Conservation (phyloP, 2,113 vertebrate species). For the Calonectris borealis region DNA sequence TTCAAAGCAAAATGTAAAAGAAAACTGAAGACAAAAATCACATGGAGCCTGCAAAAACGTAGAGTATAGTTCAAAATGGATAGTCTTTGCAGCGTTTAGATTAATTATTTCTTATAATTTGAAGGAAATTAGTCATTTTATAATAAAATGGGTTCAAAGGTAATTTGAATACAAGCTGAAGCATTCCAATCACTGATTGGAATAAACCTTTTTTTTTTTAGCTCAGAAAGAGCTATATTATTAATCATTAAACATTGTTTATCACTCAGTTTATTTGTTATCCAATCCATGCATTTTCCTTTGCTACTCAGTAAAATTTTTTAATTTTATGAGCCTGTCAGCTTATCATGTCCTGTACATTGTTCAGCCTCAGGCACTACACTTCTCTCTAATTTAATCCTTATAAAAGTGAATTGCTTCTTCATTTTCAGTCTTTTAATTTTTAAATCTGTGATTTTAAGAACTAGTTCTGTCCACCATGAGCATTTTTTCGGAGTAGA, state of each 20-base stretch:
- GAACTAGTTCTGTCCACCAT: neutral
- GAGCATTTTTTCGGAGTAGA: neutral
- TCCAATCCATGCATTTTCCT: neutral
- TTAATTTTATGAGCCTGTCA: neutral
- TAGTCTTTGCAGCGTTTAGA: neutral
- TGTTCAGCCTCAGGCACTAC: neutral
- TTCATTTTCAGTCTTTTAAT: neutral
- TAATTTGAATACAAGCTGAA: neutral
- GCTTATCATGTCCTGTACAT: neutral
- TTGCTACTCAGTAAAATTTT: neutral
- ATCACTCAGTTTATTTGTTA: neutral
- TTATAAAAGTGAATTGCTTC: neutral
- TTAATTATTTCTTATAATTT: neutral
- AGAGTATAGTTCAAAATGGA: neutral
- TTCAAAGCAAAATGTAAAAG: neutral
- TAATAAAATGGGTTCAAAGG: neutral
- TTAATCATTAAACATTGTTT: neutral
- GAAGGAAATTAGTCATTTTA: neutral
- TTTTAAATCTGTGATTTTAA: neutral
- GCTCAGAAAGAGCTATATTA: neutral
- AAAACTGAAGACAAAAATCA: neutral
- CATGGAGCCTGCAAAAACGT: neutral
- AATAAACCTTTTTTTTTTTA: neutral
- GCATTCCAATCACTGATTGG: neutral
- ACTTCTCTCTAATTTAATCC: neutral